A percentile compares a stretch with the other conserved stretches of the same genome.
Conservation (phyloP, 2,888 invertebrate genomes). For the Spodoptera picta region DNA sequence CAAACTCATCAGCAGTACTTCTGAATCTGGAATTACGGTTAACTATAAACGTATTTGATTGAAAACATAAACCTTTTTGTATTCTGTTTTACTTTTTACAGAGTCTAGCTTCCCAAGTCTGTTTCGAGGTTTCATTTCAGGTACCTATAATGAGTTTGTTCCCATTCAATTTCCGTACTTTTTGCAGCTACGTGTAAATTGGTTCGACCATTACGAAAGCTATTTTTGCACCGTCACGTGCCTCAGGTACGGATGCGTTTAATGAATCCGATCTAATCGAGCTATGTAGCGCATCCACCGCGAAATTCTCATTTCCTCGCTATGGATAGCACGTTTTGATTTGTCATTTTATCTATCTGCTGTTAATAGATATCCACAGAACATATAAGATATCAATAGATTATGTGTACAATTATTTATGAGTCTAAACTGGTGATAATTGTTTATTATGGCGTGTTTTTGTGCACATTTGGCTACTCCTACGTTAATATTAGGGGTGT, state of each 20-base stretch:
- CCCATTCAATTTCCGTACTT: constrained; percentile 33
- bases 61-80: not conserved
- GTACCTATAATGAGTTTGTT: constrained; percentile 13
- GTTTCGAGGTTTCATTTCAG: not conserved
- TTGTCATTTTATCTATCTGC: not conserved
- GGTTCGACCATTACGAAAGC: constrained; percentile 1
- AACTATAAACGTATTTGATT: no score
- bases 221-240: constrained; percentile 22
- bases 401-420: no score
- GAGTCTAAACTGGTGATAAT: no score
- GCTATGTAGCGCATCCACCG: constrained; percentile 12
- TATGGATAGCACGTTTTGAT: not conserved
- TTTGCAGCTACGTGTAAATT: constrained; percentile 16
- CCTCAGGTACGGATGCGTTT: constrained; percentile 4
- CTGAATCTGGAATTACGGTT: no score
- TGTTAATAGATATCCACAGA: no score
- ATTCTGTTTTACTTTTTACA: not conserved
- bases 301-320: constrained; percentile 30
- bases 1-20: no score
- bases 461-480: no score
- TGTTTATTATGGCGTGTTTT: no score
- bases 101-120: not conserved
- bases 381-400: no score
- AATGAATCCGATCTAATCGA: constrained; percentile 25
- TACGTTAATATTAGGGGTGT: no score